phyloP scores from a whole-genome alignment of 2,797 vertebrate species.

The Hylomyscus alleni region DNA sequence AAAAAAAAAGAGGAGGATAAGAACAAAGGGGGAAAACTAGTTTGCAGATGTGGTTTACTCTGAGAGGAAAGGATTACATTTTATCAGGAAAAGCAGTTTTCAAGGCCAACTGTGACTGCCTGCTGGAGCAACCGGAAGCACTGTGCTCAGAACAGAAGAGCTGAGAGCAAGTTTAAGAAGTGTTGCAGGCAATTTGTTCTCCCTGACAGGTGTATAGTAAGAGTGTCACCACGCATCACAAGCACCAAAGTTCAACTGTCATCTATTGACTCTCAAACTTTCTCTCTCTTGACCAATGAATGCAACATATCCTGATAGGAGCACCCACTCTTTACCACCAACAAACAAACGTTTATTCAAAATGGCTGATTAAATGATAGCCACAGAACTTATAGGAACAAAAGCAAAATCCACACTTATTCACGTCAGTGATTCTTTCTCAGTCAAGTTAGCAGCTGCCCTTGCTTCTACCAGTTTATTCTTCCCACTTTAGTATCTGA shows the following conservation, averaged over 20 bases:
- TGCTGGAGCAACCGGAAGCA: neutral
- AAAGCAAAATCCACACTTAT: slow-evolving; percentile 37
- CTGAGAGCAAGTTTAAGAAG: neutral
- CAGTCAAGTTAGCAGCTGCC: neutral
- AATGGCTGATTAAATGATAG: slow-evolving; percentile 29
- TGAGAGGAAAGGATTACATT: slow-evolving; percentile 2
- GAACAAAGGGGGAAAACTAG: neutral
- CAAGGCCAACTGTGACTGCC: neutral
- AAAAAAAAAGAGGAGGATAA: neutral
- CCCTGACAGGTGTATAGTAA: neutral
- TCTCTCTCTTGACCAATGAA: neutral
- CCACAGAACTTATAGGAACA: neutral
- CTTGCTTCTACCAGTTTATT: neutral
- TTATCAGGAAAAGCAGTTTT: neutral
- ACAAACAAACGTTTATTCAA: neutral
- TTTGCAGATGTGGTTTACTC: neutral
- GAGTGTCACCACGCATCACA: neutral
- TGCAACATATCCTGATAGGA: neutral
- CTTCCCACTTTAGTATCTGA: slow-evolving; percentile 22
- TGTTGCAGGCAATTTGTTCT: too few species aligned
- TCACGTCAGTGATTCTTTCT: neutral
- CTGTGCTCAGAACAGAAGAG: neutral
- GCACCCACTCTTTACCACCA: neutral
- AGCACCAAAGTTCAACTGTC: neutral
- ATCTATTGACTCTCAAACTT: neutral